Evolutionary conservation across 1,140 invertebrate species (phyloP), one percentile per base, ranked within the genome.

Genomic region (Meloidogyne exigua): DNA sequence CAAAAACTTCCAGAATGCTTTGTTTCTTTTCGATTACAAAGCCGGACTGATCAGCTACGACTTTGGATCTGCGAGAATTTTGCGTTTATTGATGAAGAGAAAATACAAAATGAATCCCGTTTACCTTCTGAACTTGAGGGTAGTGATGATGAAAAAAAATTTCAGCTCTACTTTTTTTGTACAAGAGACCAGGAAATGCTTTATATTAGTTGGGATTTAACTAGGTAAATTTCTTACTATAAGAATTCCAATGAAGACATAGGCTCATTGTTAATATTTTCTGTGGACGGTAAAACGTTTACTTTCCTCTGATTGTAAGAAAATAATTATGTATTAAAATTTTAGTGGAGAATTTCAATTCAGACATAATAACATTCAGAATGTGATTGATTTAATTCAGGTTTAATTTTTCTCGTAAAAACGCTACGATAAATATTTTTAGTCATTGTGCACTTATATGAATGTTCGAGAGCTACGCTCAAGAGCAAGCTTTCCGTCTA

Each of bases 341-440:
- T 70, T 76, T 23, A 75, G 74, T 12, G 74, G 62, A 39, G 70
- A 72, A 39, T 44, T 39, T 10, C 70, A 70, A 62, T 11, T 75
- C 18, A 26, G 72, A 21, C 77, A 84, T 63, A 81, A 82, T 69
- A 42, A 84, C 25, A 82, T 83, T n/a, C 77, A 82, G 68, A 72
- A 64, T 49, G 32, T 66, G 66, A 79, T 42, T 62, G 73, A 68
- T 18, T 77, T 63, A 39, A 23, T 73, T 36, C 72, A 73, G 57
- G 72, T 73, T 32, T 11, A n/a, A 62, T 1, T 21, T 18, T 11
- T 72, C 0, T 21, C 26, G 11, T 71, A n/a, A 57, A 72, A 72
- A 42, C 10, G 9, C 63, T 63, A 42, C 10, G 9, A 72, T 63
- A 72, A 62, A 57, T 57, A 25, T 28, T 39, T 36, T 71, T 28